These are phyloP conservation scores for Catostomus latipinnis DNA, from an alignment of 2,797 vertebrate species.

Conservation along the genomic window DNA sequence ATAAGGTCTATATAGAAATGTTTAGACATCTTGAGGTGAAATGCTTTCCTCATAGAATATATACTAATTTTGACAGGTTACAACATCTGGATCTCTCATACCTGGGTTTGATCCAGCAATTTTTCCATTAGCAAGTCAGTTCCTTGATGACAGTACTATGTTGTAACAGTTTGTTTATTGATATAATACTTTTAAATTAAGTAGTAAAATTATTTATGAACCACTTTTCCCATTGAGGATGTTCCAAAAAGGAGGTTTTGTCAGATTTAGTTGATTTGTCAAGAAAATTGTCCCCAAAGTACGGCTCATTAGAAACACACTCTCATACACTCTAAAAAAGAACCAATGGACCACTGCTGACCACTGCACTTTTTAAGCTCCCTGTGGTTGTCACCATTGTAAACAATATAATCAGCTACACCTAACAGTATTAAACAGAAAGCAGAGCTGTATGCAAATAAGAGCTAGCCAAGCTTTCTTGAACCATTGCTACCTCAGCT, in stretches of 20 bases:
- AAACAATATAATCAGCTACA: constrained; percentile 46
- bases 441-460: constrained; percentile 56
- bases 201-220: neutral
- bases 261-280: constrained; percentile 7
- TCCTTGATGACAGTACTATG: neutral
- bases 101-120: neutral
- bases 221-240: neutral
- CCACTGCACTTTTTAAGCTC: constrained; percentile 35
- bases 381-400: constrained; percentile 39
- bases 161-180: too few species aligned
- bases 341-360: constrained; percentile 17
- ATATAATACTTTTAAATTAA: too few species aligned
- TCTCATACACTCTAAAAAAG: neutral
- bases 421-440: constrained; percentile 33
- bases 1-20: neutral
- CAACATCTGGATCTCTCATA: neutral
- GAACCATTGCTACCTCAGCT: constrained; percentile 46
- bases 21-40: neutral
- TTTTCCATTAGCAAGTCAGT: neutral
- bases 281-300: neutral
- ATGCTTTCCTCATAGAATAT: neutral
- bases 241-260: neutral
- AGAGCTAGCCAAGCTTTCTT: constrained; percentile 45
- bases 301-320: neutral
- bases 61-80: neutral